Conservation (phyloP, 1,140 invertebrate species). For the Drosophila malerkotliana region DNA sequence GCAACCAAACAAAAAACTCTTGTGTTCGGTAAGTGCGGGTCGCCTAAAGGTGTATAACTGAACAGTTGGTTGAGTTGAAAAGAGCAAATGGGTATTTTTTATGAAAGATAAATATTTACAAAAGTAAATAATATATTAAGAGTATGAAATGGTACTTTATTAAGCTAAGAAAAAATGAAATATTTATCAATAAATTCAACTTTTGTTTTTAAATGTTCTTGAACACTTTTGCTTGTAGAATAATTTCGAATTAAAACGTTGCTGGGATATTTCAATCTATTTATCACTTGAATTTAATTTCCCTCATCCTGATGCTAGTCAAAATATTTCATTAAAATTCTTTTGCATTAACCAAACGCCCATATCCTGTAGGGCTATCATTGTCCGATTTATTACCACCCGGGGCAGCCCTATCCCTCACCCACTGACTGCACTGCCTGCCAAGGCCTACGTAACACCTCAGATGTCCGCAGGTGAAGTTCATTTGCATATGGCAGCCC, state of each 20-base stretch:
- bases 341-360: constrained; percentile 45
- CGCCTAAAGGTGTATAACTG: constrained; percentile 9
- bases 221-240: too few species aligned
- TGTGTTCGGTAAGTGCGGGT: constrained; percentile 26
- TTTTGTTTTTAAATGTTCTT: too few species aligned
- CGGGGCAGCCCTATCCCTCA: constrained; percentile 13
- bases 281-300: not conserved
- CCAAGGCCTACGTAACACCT: constrained; percentile 37
- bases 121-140: too few species aligned
- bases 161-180: too few species aligned
- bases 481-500: constrained; percentile 49
- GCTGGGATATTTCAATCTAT: too few species aligned
- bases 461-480: constrained; percentile 37
- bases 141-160: too few species aligned
- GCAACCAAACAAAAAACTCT: constrained; percentile 31
- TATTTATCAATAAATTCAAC: too few species aligned
- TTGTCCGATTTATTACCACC: constrained; percentile 54
- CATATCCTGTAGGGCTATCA: constrained; percentile 46
- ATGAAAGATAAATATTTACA: not conserved
- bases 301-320: not conserved
- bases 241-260: too few species aligned
- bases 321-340: constrained; percentile 43
- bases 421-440: constrained; percentile 4
- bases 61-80: constrained; percentile 2
- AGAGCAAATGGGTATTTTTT: not conserved